A percentile compares a stretch with the other conserved stretches of the same genome.
Evolutionary conservation across 2,113 vertebrate species (phyloP).

Genomic region (Trematomus loennbergii): DNA sequence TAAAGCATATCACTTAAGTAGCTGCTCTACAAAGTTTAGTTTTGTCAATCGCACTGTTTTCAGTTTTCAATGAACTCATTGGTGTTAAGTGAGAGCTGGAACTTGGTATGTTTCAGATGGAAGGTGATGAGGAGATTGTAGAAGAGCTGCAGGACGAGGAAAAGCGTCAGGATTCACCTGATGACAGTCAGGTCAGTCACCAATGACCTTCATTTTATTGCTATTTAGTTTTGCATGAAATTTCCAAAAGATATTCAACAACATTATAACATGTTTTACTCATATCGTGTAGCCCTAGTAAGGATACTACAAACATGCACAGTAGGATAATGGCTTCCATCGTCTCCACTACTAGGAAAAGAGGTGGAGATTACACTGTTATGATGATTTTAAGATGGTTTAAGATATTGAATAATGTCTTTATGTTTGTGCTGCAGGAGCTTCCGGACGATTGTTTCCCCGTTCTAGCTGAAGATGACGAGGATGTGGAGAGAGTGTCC

Average conservation of each 20-base stretch:
- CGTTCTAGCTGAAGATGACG: constrained; percentile 75
- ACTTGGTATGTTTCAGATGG: constrained; percentile 60
- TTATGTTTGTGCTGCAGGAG: constrained; percentile 76
- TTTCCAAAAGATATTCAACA: too few species aligned
- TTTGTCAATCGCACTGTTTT: not conserved
- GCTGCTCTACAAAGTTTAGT: not conserved
- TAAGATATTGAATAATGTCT: not conserved
- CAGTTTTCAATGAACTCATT: not conserved
- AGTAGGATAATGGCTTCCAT: not conserved
- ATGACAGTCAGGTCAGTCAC: constrained; percentile 73
- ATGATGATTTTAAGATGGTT: too few species aligned
- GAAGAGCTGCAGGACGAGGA: constrained; percentile 63
- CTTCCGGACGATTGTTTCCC: constrained; percentile 87
- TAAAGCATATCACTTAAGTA: not conserved
- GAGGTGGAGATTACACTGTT: not conserved
- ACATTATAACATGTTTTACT: too few species aligned
- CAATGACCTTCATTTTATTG: not conserved
- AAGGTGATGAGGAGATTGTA: constrained; percentile 69
- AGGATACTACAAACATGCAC: not conserved
- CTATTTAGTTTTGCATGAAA: too few species aligned
- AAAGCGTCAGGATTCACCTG: constrained; percentile 60
- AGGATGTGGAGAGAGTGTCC: constrained; percentile 79
- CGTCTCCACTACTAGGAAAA: not conserved
- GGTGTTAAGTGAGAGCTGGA: not conserved
- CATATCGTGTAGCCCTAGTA: not conserved